A percentile compares a stretch with the other conserved stretches of the same genome.
Conservation (phyloP, 2,113 vertebrate genomes). For the Danionella cerebrum region DNA sequence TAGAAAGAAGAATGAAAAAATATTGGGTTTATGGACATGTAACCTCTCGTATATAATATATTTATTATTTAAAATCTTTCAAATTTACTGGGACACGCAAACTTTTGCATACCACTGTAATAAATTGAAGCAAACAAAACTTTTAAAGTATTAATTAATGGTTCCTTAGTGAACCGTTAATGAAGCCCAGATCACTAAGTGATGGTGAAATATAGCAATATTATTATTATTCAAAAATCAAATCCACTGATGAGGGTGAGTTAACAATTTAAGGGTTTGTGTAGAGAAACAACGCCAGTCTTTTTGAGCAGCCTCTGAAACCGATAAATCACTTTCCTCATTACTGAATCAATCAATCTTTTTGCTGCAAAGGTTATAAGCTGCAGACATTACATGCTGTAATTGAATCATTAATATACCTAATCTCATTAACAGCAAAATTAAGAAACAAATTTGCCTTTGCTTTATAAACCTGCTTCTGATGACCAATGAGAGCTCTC, state of each 20-base stretch:
- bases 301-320: conserved; percentile 30
- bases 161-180: too few species aligned
- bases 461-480: conserved; percentile 46
- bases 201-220: background rate
- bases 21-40: too few species aligned
- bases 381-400: conserved; percentile 35
- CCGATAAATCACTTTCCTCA: conserved; percentile 38
- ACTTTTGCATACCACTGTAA: too few species aligned
- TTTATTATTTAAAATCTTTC: too few species aligned
- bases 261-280: conserved; percentile 19
- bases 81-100: too few species aligned
- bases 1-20: too few species aligned
- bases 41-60: too few species aligned
- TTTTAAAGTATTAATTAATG: too few species aligned
- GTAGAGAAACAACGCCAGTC: conserved; percentile 23
- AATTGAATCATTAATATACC: conserved; percentile 42
- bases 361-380: conserved; percentile 39
- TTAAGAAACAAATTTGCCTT: conserved; percentile 38
- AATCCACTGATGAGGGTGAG: background rate
- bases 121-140: too few species aligned
- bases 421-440: conserved; percentile 43
- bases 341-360: conserved; percentile 43
- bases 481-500: conserved; percentile 39
- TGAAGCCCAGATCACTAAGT: background rate
- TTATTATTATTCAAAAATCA: background rate